These are phyloP conservation scores for Eilema griseolum DNA, from an alignment of 2,888 invertebrate genomes.

Conservation along the genomic window DNA sequence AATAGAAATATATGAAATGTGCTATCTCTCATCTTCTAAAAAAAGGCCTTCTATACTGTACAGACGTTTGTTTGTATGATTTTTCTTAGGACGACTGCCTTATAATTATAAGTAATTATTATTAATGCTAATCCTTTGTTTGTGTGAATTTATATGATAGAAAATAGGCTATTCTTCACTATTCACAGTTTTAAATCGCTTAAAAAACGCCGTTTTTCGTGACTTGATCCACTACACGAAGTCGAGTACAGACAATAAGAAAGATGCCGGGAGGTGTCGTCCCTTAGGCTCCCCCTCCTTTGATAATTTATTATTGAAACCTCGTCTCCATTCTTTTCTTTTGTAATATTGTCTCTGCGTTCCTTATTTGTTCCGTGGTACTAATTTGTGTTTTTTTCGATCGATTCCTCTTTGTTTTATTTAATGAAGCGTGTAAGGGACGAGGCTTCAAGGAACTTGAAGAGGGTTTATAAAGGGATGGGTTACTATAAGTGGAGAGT, in stretches of 20 bases:
- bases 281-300: slow-evolving; percentile 64
- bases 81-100: neutral
- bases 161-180: neutral
- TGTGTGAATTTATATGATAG: neutral
- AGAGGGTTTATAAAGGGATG: neutral
- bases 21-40: too few relatives aligned
- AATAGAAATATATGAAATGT: neutral
- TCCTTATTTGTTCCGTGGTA: slow-evolving; percentile 71
- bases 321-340: slow-evolving; percentile 75
- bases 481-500: neutral
- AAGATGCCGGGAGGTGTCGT: slow-evolving; percentile 77
- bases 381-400: slow-evolving; percentile 66
- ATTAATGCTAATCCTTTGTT: neutral
- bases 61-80: neutral
- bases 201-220: neutral
- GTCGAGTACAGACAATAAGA: slow-evolving; percentile 75
- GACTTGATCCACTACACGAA: slow-evolving; percentile 42
- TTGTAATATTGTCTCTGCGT: slow-evolving; percentile 76
- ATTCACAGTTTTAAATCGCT: neutral
- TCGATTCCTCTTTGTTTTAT: slow-evolving; percentile 40
- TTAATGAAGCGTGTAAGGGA: slow-evolving; percentile 28
- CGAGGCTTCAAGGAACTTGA: neutral
- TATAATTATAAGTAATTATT: too few relatives aligned
- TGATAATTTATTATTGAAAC: slow-evolving; percentile 84
- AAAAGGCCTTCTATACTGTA: too few relatives aligned